These are phyloP conservation scores for Probosciger aterrimus DNA, from an alignment of 2,113 vertebrate species.

Conservation along the genomic window DNA sequence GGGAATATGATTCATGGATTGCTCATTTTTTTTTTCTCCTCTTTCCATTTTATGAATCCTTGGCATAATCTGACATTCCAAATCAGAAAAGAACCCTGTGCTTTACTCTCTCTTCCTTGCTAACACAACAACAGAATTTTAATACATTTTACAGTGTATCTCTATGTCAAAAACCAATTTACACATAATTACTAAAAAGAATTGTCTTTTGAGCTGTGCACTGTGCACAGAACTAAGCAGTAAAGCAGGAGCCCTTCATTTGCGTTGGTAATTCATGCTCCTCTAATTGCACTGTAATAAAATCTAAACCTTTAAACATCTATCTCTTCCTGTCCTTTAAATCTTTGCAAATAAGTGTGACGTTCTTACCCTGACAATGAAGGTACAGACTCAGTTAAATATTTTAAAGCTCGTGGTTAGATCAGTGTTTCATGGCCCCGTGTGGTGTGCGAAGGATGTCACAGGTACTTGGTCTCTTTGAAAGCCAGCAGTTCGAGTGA, in stretches of 20 bases:
- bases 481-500: slow-evolving; percentile 2
- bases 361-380: background rate
- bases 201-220: background rate
- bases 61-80: background rate
- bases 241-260: background rate
- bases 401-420: slow-evolving; percentile 33
- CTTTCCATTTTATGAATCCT: rapidly evolving
- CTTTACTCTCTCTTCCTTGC: background rate
- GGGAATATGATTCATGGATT: background rate
- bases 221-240: background rate
- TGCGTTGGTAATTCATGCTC: background rate
- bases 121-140: background rate
- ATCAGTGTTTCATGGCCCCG: background rate
- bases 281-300: background rate
- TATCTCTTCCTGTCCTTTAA: background rate
- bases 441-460: background rate
- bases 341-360: slow-evolving; percentile 7
- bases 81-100: background rate
- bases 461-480: background rate
- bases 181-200: background rate
- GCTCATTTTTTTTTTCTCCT: background rate
- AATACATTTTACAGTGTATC: background rate
- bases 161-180: background rate
- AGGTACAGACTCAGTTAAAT: slow-evolving; percentile 23
- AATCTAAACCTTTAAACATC: background rate